These are phyloP conservation scores for Ptychadena robeensis DNA, from an alignment of 2,797 vertebrate species.

Conservation along the genomic window DNA sequence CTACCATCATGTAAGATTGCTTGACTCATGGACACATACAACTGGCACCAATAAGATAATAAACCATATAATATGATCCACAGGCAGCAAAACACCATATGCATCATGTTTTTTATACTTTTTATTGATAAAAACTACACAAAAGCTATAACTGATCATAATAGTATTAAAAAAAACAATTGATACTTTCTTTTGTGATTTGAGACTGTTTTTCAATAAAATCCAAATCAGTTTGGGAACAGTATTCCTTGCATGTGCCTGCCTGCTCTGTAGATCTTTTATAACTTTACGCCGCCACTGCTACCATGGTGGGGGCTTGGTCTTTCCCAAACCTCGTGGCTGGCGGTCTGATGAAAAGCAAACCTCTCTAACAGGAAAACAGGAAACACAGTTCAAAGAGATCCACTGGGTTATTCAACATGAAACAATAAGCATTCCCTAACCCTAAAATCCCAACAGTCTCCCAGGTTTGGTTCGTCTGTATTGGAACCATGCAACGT, in stretches of 20 bases:
- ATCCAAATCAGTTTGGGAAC: constrained; percentile 63
- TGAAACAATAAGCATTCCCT: constrained; percentile 68
- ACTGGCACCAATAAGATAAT: background rate
- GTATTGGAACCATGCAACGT: constrained; percentile 78
- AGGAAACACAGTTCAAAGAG: constrained; percentile 67
- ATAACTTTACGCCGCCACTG: constrained; percentile 63
- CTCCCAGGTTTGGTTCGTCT: constrained; percentile 72
- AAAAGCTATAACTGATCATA: constrained; percentile 73
- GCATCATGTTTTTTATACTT: constrained; percentile 68
- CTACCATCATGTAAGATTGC: background rate
- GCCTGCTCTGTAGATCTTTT: constrained; percentile 59
- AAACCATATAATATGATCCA: background rate
- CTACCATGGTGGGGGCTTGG: constrained; percentile 68
- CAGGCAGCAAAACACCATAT: constrained; percentile 9
- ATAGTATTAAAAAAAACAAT: constrained; percentile 68
- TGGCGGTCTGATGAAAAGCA: constrained; percentile 61
- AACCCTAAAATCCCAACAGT: constrained; percentile 58
- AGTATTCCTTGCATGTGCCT: constrained; percentile 61
- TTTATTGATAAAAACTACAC: constrained; percentile 85
- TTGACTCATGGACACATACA: background rate
- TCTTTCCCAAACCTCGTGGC: constrained; percentile 64
- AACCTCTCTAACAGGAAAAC: constrained; percentile 64
- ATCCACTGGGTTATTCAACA: constrained; percentile 70
- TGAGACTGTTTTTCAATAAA: constrained; percentile 66
- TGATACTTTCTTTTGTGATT: constrained; percentile 71